A percentile compares a stretch with the other conserved stretches of the same genome.
Conservation (phyloP, 1,140 invertebrate genomes). For the Caenorhabditis brenneri region DNA sequence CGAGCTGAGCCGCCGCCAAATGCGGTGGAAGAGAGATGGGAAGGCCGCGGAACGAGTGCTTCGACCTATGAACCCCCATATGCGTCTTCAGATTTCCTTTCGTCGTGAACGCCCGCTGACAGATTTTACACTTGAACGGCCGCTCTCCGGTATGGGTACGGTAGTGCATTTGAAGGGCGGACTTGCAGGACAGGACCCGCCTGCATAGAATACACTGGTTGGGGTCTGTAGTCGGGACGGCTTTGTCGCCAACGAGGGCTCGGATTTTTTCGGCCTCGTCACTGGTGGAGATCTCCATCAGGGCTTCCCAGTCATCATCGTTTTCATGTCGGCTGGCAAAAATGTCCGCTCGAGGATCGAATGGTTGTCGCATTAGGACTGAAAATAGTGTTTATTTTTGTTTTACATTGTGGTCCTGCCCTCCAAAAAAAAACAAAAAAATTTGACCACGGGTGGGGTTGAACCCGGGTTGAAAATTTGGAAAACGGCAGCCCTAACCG, state of each 20-base stretch:
- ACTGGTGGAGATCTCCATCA: slow-evolving; percentile 68
- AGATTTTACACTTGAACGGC: slow-evolving; percentile 95
- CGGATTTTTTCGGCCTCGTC: slow-evolving; percentile 71
- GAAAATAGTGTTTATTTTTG: neutral
- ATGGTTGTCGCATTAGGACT: slow-evolving; percentile 50
- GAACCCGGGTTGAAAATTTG: no score
- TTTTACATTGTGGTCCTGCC: no score
- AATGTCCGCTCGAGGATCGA: slow-evolving; percentile 40
- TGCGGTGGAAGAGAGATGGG: slow-evolving; percentile 16
- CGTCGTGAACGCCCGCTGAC: slow-evolving; percentile 95
- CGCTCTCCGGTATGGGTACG: slow-evolving; percentile 81
- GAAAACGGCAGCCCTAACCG: no score
- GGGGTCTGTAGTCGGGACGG: slow-evolving; percentile 67
- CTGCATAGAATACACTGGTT: slow-evolving; percentile 88
- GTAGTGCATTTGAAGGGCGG: slow-evolving; percentile 98
- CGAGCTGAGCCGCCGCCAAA: neutral
- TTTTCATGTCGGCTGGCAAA: slow-evolving; percentile 26
- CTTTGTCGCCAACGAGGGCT: slow-evolving; percentile 69
- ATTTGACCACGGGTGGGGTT: no score
- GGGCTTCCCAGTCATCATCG: slow-evolving; percentile 70
- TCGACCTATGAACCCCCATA: slow-evolving; percentile 95
- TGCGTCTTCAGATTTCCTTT: slow-evolving; percentile 98
- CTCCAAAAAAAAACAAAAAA: no score
- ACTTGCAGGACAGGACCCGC: slow-evolving; percentile 93
- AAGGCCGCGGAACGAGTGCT: slow-evolving; percentile 74